Base-by-base conservation (phyloP, 2,797 vertebrate genomes). In the Cossypha niveicapilla region DNA sequence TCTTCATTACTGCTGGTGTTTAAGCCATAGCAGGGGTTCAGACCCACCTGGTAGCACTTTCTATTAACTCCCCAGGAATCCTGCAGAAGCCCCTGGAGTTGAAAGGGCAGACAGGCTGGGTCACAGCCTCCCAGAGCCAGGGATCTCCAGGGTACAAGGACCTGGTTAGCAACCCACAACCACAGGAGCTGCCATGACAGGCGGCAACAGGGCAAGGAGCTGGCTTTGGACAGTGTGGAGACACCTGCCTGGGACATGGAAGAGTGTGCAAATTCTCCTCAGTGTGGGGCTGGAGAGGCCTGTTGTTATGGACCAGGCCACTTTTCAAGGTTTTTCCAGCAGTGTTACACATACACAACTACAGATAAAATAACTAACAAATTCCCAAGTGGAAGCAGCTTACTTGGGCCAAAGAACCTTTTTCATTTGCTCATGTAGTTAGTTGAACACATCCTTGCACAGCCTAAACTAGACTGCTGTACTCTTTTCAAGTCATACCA, bases 131-230 rank as follows among this genome's bases (percentile, higher is more conserved):
- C 21, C 16, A 10, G 11, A 74, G 41, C 60, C 70, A 7, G 6
- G 30, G 62, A 51, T 67, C 37, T 17, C 35, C 6, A 1, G 13
- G 28, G 10, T 14, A 23, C 14, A 6, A 15, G 22, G 53, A 41
- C 39, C 45, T 1, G 0, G 71, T 58, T 18, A 78, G 56, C 34
- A 56, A 17, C 83, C 61, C 30, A 17, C 1, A 2, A 45, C 24
- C 6, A 0, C 27, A 7, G 34, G 17, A 53, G 50, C 28, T 3
- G 2, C 24, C 9, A 3, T 0, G 0, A 24, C 39, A 65, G 45
- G 50, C 2, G 0, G 30, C 4, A 3, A 47, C 34, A 14, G 9
- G 11, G 68, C 30, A 10, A 28, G 34, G 35, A 44, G 12, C 5
- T 9, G 47, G 18, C 24, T 62, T 25, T 9, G 37, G 73, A 48